phyloP scores from a whole-genome alignment of 2,113 vertebrate species.

The Dascyllus trimaculatus region DNA sequence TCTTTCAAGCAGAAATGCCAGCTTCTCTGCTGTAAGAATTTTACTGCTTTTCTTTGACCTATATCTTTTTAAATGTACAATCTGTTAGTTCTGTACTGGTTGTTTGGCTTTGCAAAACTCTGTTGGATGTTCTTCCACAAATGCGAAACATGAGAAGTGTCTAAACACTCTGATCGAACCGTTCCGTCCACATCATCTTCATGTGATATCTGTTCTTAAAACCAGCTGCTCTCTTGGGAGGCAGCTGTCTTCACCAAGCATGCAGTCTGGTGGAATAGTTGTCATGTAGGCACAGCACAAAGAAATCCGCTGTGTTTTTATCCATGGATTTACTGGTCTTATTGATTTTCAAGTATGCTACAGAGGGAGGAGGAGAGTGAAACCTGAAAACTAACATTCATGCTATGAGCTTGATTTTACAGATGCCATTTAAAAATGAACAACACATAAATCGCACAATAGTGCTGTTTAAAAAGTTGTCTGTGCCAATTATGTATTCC shows the following conservation, averaged over 20 bases:
- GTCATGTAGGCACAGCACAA: neutral
- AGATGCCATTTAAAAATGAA: neutral
- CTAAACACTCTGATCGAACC: no score
- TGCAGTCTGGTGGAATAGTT: neutral
- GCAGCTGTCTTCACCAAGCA: neutral
- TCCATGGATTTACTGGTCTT: neutral
- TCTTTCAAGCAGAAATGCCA: no score
- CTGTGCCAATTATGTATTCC: no score
- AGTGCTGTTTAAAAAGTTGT: neutral
- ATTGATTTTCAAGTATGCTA: neutral
- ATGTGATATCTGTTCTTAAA: neutral
- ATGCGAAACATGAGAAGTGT: no score
- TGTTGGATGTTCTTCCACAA: no score
- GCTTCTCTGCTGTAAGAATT: no score
- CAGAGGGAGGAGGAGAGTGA: neutral
- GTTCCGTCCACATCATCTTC: no score
- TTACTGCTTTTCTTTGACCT: no score
- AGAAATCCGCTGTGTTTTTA: neutral
- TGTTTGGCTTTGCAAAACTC: no score
- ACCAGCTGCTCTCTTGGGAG: neutral
- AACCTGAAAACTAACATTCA: neutral
- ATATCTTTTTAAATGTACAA: no score
- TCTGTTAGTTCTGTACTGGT: no score
- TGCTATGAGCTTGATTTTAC: neutral
- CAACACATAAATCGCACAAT: neutral